phyloP scores from a whole-genome alignment of 2,797 vertebrate genomes.

The Cyclopterus lumpus region DNA sequence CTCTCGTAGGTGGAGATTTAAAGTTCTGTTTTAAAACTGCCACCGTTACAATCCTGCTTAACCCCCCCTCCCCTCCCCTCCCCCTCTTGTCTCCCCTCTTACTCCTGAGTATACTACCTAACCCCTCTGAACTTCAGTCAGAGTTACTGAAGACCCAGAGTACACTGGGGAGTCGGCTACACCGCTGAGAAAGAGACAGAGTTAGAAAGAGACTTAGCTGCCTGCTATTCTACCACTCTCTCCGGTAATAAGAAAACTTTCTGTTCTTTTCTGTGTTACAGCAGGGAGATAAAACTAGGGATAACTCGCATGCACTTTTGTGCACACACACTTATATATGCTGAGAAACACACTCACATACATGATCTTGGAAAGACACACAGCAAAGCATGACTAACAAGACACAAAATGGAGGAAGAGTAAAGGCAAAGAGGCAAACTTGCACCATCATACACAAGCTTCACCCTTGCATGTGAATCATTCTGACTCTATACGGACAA shows the following conservation, averaged over 20 bases:
- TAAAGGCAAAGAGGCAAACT: slow-evolving; percentile 27
- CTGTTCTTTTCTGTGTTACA: slow-evolving; percentile 78
- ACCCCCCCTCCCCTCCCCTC: slow-evolving; percentile 69
- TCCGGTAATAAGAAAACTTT: slow-evolving; percentile 86
- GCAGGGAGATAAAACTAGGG: slow-evolving; percentile 81
- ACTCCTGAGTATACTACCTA: slow-evolving; percentile 80
- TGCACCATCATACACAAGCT: slow-evolving; percentile 5
- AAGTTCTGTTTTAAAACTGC: slow-evolving; percentile 85
- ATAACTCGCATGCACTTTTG: slow-evolving; percentile 66
- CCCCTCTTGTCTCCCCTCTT: slow-evolving; percentile 69
- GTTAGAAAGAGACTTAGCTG: slow-evolving; percentile 83
- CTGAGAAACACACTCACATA: slow-evolving; percentile 16
- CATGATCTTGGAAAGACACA: slow-evolving; percentile 14
- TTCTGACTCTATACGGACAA: slow-evolving; percentile 38
- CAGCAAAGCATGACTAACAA: not conserved
- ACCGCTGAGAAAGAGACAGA: slow-evolving; percentile 77
- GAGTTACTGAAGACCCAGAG: slow-evolving; percentile 80
- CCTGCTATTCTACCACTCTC: slow-evolving; percentile 79
- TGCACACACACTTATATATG: slow-evolving; percentile 22
- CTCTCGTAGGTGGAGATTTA: slow-evolving; percentile 83
- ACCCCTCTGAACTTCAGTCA: slow-evolving; percentile 84
- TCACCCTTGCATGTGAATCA: slow-evolving; percentile 41
- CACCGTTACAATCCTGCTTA: slow-evolving; percentile 84
- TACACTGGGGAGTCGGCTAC: slow-evolving; percentile 79
- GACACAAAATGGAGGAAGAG: slow-evolving; percentile 44